A percentile compares a stretch with the other conserved stretches of the same genome.
phyloP scores from a whole-genome alignment of 1,140 invertebrate genomes.

The Aphelinus atriplicis region DNA sequence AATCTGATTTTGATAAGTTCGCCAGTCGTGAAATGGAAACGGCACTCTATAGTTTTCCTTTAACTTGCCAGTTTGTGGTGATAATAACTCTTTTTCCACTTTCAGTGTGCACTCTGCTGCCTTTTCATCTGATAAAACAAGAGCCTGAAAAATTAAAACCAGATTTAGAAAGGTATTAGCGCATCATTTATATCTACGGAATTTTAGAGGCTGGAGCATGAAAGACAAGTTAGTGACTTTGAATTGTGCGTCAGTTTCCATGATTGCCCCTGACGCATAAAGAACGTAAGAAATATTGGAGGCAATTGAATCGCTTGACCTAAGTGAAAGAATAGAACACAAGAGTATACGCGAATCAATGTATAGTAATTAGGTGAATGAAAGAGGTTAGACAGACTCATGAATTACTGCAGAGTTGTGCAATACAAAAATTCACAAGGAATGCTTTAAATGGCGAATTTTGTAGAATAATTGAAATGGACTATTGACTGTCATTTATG shows the following conservation, averaged over 20 bases:
- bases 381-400: slow-evolving; percentile 24
- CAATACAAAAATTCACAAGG: neutral
- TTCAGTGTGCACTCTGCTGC: slow-evolving; percentile 47
- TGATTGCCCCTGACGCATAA: neutral
- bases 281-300: neutral
- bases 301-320: slow-evolving; percentile 28
- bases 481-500: too few relatives aligned
- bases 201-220: neutral
- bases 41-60: too few relatives aligned
- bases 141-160: slow-evolving; percentile 37
- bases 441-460: too few relatives aligned
- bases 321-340: neutral
- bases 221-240: slow-evolving; percentile 1
- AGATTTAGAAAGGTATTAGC: slow-evolving; percentile 39
- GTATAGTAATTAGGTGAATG: slow-evolving; percentile 27
- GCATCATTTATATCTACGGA: neutral
- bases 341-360: slow-evolving; percentile 12
- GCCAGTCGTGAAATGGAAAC: too few relatives aligned
- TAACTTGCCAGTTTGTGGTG: too few relatives aligned
- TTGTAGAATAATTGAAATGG: too few relatives aligned
- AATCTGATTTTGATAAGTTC: too few relatives aligned
- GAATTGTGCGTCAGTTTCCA: slow-evolving; percentile 6
- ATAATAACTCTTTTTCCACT: slow-evolving; percentile 12
- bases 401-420: slow-evolving; percentile 15
- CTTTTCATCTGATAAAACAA: slow-evolving; percentile 47